phyloP scores from a whole-genome alignment of 2,797 vertebrate species.

The Cacajao melanocephalus region DNA sequence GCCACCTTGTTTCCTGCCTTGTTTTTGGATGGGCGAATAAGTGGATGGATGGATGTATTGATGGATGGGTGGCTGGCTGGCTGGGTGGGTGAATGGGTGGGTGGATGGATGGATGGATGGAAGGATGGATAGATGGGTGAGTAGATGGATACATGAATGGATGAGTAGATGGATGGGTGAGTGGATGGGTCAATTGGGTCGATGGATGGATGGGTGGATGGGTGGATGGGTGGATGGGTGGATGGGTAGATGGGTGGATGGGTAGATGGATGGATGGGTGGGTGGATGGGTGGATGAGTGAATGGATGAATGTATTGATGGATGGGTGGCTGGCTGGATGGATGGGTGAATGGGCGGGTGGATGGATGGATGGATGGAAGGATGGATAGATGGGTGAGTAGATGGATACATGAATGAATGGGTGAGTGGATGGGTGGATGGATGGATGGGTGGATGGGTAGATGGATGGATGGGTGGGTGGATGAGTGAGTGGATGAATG shows the following conservation, averaged over 20 bases:
- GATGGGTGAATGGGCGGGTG: rapidly evolving
- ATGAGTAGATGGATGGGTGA: rapidly evolving
- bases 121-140: rapidly evolving
- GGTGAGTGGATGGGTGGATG: rapidly evolving
- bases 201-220: rapidly evolving
- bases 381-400: rapidly evolving
- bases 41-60: rapidly evolving
- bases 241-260: rapidly evolving
- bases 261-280: background rate
- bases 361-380: rapidly evolving
- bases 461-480: rapidly evolving
- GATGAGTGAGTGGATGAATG: rapidly evolving
- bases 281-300: background rate
- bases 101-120: background rate
- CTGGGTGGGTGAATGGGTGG: too few relatives aligned
- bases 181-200: rapidly evolving
- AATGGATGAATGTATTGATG: rapidly evolving
- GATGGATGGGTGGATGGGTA: rapidly evolving
- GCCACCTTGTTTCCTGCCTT: background rate
- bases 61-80: rapidly evolving
- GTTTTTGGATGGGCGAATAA: background rate
- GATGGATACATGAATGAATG: background rate
- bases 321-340: rapidly evolving
- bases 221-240: rapidly evolving
- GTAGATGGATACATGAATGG: rapidly evolving